Percentiles rank a stretch among this genome's conserved stretches.
phyloP scores from a whole-genome alignment of 2,113 vertebrate species.

The Varanus komodoensis region DNA sequence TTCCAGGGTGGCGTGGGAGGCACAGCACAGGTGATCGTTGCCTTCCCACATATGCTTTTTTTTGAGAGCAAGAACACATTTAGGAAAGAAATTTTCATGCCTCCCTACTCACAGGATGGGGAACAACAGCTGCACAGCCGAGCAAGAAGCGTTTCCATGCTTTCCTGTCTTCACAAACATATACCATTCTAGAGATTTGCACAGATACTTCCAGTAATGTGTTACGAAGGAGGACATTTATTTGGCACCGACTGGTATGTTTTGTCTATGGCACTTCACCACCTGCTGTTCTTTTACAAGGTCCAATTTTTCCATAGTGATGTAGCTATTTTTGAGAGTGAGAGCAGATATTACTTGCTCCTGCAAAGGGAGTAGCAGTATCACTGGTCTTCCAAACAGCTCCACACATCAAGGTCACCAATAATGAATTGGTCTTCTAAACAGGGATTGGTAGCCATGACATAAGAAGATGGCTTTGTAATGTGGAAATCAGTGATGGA shows the following conservation, averaged over 20 bases:
- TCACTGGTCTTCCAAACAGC: too few relatives aligned
- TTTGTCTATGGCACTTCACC: conserved; percentile 10
- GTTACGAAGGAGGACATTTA: conserved; percentile 38
- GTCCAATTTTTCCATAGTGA: fast-evolving
- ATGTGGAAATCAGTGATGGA: not conserved
- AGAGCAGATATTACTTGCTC: not conserved
- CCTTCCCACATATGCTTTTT: too few relatives aligned
- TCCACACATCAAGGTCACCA: not conserved
- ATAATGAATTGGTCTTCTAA: not conserved
- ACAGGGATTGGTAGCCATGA: not conserved
- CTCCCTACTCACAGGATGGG: not conserved
- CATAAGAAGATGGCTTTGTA: not conserved
- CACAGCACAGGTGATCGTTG: too few relatives aligned
- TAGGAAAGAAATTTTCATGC: too few relatives aligned
- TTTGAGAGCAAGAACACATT: too few relatives aligned
- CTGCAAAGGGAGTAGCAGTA: not conserved
- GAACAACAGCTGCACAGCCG: not conserved
- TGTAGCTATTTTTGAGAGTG: not conserved
- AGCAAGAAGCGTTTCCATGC: not conserved
- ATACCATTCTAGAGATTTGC: conserved; percentile 4
- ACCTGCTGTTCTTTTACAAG: conserved; percentile 13
- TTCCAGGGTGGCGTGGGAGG: too few relatives aligned
- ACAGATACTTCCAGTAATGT: conserved; percentile 7
- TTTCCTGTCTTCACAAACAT: conserved; percentile 23
- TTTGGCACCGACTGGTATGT: not conserved